A percentile compares a stretch with the other conserved stretches of the same genome.
These are phyloP conservation scores for Drosophila busckii DNA, from an alignment of 1,140 invertebrate species.

Conservation along the genomic window DNA sequence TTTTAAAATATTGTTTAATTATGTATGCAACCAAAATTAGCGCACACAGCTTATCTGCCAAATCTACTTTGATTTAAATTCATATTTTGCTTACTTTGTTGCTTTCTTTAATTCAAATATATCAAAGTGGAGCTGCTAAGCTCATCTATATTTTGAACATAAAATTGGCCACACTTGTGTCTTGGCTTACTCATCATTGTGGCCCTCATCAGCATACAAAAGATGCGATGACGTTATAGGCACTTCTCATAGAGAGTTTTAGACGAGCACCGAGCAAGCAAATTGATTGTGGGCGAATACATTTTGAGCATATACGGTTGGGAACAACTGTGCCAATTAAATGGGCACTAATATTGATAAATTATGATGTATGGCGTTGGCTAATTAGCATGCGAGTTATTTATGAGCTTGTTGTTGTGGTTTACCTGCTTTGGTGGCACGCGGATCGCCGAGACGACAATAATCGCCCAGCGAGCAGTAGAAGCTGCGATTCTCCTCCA, in stretches of 20 bases:
- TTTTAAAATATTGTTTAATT: too few species aligned
- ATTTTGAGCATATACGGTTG: slow-evolving; percentile 46
- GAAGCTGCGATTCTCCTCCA: slow-evolving; percentile 86
- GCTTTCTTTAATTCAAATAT: too few species aligned
- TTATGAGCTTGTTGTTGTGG: slow-evolving; percentile 22
- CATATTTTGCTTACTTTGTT: too few species aligned
- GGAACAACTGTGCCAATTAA: slow-evolving; percentile 14
- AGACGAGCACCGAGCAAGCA: background rate
- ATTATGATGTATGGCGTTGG: slow-evolving; percentile 60
- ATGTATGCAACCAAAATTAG: too few species aligned
- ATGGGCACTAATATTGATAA: slow-evolving; percentile 66
- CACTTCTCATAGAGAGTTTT: slow-evolving; percentile 3
- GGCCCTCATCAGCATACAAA: slow-evolving; percentile 12
- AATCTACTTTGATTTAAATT: too few species aligned
- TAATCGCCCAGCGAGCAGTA: slow-evolving; percentile 86
- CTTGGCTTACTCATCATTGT: slow-evolving; percentile 31
- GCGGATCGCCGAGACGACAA: slow-evolving; percentile 87
- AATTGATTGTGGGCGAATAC: slow-evolving; percentile 45
- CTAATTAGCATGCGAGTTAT: slow-evolving; percentile 56
- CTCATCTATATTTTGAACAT: too few species aligned
- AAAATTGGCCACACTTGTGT: too few species aligned
- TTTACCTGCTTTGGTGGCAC: slow-evolving; percentile 88
- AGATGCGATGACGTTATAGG: slow-evolving; percentile 41
- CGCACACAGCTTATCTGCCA: too few species aligned
- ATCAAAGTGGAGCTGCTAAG: too few species aligned